Conservation (phyloP, 2,113 vertebrate species). For the Ptilonorhynchus violaceus region DNA sequence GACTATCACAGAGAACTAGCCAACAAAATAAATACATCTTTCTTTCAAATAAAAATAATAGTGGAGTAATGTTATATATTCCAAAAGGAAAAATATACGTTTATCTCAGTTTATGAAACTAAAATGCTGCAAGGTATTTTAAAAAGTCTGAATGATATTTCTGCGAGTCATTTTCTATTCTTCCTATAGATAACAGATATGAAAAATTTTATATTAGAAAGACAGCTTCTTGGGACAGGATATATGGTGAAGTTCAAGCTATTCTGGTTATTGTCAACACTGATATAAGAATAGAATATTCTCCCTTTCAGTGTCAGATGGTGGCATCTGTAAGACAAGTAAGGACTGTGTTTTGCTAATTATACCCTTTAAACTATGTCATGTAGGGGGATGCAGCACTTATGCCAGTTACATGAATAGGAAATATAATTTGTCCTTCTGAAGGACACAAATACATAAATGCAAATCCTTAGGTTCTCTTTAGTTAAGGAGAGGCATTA, state of each 20-base stretch:
- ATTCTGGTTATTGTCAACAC: constrained; percentile 4
- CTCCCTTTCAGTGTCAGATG: neutral
- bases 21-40: neutral
- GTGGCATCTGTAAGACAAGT: constrained; percentile 4
- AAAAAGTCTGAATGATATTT: neutral
- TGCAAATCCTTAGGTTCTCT: neutral
- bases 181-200: neutral
- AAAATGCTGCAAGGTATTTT: neutral
- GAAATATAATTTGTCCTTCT: neutral
- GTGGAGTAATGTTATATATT: neutral
- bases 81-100: neutral
- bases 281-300: neutral
- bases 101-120: neutral
- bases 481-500: neutral
- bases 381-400: neutral
- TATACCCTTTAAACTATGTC: constrained; percentile 8
- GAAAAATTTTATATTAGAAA: neutral
- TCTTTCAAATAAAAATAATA: neutral
- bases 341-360: constrained; percentile 1
- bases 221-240: neutral
- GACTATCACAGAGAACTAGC: neutral
- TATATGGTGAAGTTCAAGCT: neutral
- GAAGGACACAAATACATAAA: neutral
- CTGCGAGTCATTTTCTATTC: neutral
- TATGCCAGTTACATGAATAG: neutral